Evolutionary conservation across 2,113 vertebrate species (phyloP).

Genomic region (Nettapus auritus): DNA sequence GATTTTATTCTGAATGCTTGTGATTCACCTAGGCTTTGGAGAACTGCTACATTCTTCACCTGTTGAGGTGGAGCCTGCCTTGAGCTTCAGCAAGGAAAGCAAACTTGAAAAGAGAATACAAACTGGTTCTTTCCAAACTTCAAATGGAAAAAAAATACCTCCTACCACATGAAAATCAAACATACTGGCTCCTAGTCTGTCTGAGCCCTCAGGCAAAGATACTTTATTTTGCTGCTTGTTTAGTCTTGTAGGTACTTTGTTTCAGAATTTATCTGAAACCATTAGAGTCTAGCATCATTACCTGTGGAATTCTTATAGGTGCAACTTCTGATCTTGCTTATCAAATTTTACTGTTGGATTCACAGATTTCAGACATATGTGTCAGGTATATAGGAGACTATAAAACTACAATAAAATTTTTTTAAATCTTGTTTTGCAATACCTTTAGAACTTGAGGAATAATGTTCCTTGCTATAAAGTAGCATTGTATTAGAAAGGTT

Average conservation of each 20-base stretch:
- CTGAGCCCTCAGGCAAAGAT: conserved; percentile 16
- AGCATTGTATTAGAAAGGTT: not conserved
- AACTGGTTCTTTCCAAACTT: not conserved
- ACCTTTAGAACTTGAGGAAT: not conserved
- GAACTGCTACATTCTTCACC: not conserved
- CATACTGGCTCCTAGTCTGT: not conserved
- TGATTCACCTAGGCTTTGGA: not conserved
- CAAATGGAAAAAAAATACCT: not conserved
- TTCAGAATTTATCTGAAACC: not conserved
- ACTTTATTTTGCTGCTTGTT: conserved; percentile 25
- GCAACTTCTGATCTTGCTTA: not conserved
- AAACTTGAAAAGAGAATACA: conserved; percentile 26
- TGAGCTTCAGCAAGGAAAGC: not conserved
- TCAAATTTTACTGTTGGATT: not conserved
- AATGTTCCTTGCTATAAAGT: not conserved
- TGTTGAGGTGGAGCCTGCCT: not conserved
- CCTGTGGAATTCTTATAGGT: not conserved
- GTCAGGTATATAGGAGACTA: not conserved
- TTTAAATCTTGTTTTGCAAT: not conserved
- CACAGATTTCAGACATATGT: not conserved
- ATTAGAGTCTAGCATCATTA: not conserved
- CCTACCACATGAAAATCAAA: conserved; percentile 19
- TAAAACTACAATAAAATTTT: not conserved
- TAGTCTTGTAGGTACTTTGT: not conserved
- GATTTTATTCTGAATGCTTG: not conserved